These are phyloP conservation scores for Hippocampus zosterae DNA, from an alignment of 2,113 vertebrate genomes.

Conservation along the genomic window DNA sequence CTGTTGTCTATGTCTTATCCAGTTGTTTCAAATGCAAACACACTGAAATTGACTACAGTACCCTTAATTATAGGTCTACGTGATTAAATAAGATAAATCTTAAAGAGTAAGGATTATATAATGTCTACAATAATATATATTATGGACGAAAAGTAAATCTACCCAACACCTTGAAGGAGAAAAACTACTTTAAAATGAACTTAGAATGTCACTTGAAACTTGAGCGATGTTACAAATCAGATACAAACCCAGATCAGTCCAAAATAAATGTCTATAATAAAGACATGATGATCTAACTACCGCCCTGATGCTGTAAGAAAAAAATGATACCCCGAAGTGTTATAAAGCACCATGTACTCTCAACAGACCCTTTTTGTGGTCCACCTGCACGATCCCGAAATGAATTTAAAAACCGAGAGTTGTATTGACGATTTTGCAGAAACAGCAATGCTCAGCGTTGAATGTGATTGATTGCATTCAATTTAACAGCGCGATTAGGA, in stretches of 20 bases:
- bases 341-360: not conserved
- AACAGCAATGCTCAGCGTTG: not conserved
- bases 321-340: conserved; percentile 18
- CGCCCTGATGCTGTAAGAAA: not conserved
- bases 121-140: not conserved
- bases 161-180: no score
- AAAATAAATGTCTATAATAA: conserved; percentile 6
- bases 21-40: not conserved
- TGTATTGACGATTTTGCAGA: not conserved
- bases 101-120: not conserved
- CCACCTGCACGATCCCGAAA: not conserved
- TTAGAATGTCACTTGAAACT: not conserved
- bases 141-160: not conserved
- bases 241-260: not conserved
- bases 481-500: not conserved
- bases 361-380: not conserved
- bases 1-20: not conserved
- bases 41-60: not conserved
- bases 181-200: not conserved
- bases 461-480: not conserved
- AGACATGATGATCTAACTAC: conserved; percentile 11
- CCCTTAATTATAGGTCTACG: not conserved
- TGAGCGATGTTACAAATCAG: not conserved
- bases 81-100: not conserved
- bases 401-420: not conserved